Conservation (phyloP, 2,888 invertebrate genomes). For the Trachelus iudaicus region DNA sequence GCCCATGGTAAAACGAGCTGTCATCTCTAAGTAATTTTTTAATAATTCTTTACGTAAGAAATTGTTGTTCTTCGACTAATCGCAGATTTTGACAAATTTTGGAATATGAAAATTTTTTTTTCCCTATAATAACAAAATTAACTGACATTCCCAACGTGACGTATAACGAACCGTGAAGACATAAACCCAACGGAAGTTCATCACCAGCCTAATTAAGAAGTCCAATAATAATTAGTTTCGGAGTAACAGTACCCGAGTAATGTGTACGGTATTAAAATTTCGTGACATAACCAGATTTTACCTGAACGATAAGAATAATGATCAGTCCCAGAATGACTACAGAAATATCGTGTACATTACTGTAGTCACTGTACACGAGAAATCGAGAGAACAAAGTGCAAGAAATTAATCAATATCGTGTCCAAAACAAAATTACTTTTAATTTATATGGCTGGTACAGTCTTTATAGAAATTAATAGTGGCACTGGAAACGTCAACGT, state of each 20-base stretch:
- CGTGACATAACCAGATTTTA: neutral
- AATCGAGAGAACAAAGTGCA: neutral
- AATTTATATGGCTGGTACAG: too few relatives aligned
- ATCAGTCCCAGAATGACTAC: neutral
- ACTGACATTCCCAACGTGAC: neutral
- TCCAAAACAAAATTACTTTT: too few relatives aligned
- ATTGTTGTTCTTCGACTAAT: neutral
- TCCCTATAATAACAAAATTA: neutral
- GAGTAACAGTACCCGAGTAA: neutral
- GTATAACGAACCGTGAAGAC: neutral
- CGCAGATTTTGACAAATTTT: neutral
- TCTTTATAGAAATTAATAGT: too few relatives aligned
- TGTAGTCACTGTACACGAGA: neutral
- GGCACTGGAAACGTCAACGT: too few relatives aligned
- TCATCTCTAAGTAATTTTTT: neutral
- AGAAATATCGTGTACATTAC: neutral
- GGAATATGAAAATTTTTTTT: too few relatives aligned
- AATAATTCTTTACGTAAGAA: neutral
- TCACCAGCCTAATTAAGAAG: neutral
- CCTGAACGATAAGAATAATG: neutral
- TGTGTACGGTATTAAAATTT: neutral
- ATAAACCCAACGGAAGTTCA: neutral
- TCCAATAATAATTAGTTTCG: neutral
- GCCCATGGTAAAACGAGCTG: neutral
- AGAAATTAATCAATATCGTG: neutral